Base-by-base conservation (phyloP, 2,888 invertebrate species). In the Apodemia mormo region DNA sequence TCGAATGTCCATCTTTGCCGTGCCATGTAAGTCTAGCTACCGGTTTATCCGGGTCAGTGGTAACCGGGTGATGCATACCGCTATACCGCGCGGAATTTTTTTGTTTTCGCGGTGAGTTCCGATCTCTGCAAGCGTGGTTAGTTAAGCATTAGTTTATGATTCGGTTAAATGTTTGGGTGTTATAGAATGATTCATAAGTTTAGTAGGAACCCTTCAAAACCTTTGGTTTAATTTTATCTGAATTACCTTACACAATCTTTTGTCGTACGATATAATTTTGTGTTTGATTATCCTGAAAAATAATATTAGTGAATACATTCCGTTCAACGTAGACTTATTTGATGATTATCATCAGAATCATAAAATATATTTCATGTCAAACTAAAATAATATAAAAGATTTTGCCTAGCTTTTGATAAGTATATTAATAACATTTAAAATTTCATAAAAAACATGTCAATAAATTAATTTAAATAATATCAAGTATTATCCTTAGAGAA, bases 1-100 rank as follows among this genome's bases (percentile, higher is more conserved):
- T 94, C 0, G 93, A 91, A 79, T 85, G 94, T 0, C 87, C 87
- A 78, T 85, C 94, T 84, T 90, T 88, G 0, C 92, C 91, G 72
- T 90, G 92, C 93, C 93, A 93, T 22, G 88, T 90, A 2, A 92
- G 82, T 2, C 92, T 74, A 0, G 81, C 73, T 1, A 73, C 30
- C 1, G 72, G 80, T 81, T 72, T 79, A 7, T 79, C 78, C 1
- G 81, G 80, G 2, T 82, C 81, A 22, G 77, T 77, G 72, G 81
- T 80, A 4, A 82, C 75, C 0, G 88, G 82, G 7, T 86, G 84
- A 70, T 92, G 88, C 71, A 90, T 76, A 12, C 85, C 88, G 78
- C 89, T 92, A 82, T 90, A 90, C 4, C 93, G 82, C 0, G 82
- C 75, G 0, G 85, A 70, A 43, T 79, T 78, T 81, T 87, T 92